Evolutionary conservation across 2,888 invertebrate genomes (phyloP).

Genomic region (Xestia sexstrigata): DNA sequence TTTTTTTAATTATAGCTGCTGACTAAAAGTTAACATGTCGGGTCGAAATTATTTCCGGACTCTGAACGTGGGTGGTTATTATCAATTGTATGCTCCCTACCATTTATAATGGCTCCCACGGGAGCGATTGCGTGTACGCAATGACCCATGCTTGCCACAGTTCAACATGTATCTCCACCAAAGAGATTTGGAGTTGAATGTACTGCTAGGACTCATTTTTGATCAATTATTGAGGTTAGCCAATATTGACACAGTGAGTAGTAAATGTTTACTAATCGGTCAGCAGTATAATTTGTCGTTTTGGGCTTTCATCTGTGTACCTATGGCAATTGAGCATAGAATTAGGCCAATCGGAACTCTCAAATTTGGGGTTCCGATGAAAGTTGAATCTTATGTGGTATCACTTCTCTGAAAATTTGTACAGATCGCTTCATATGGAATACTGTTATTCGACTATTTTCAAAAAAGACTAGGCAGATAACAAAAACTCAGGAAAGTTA

Average conservation of each 20-base stretch:
- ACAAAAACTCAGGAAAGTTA: not conserved
- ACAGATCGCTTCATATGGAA: not conserved
- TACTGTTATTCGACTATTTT: not conserved
- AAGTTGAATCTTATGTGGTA: too few species aligned
- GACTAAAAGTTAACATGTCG: not conserved
- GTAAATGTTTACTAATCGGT: constrained; percentile 20
- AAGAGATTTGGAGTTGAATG: constrained; percentile 18
- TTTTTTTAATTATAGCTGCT: not conserved
- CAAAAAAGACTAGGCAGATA: not conserved
- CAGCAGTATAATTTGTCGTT: not conserved
- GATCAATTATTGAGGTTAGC: constrained; percentile 42
- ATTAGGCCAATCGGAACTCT: not conserved
- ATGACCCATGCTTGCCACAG: constrained; percentile 29
- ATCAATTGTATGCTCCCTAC: constrained; percentile 36
- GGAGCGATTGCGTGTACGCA: constrained; percentile 33
- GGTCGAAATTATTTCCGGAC: constrained; percentile 13
- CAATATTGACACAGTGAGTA: constrained; percentile 11
- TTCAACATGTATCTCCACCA: constrained; percentile 16
- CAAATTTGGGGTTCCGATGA: not conserved
- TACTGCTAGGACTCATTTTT: constrained; percentile 12
- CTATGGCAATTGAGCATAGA: constrained; percentile 8
- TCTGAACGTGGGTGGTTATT: constrained; percentile 11
- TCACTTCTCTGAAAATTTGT: not conserved
- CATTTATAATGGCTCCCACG: constrained; percentile 20
- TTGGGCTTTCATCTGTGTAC: not conserved